Evolutionary conservation across 2,888 invertebrate genomes (phyloP).

Genomic region (Eristalis tenax): DNA sequence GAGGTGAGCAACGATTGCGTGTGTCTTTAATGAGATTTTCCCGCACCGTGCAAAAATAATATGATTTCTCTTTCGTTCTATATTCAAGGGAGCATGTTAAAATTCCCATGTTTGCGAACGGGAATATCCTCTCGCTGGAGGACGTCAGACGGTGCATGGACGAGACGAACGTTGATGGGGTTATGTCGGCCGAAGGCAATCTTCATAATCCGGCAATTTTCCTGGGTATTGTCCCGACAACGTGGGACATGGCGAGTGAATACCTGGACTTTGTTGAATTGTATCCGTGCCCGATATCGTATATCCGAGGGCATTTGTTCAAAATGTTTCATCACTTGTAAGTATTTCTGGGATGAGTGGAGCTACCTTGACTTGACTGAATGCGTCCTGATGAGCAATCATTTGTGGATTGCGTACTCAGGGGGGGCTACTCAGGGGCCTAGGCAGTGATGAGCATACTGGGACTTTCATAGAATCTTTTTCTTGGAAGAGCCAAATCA

Average conservation of each 20-base stretch:
- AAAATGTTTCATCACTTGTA: conserved; percentile 97
- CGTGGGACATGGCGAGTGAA: conserved; percentile 94
- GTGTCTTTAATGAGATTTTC: conserved; percentile 55
- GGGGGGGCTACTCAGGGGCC: too few species aligned
- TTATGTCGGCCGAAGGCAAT: conserved; percentile 97
- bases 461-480: too few species aligned
- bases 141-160: conserved; percentile 93
- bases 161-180: conserved; percentile 92
- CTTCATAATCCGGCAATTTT: conserved; percentile 98
- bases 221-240: conserved; percentile 88
- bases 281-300: conserved; percentile 94
- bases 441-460: too few species aligned
- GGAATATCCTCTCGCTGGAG: conserved; percentile 95
- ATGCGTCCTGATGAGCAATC: neutral
- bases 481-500: too few species aligned
- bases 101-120: conserved; percentile 98
- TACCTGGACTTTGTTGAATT: conserved; percentile 91
- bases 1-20: conserved; percentile 83
- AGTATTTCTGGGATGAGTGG: conserved; percentile 77
- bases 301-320: conserved; percentile 96
- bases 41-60: neutral
- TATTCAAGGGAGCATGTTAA: conserved; percentile 87
- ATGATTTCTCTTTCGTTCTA: conserved; percentile 10
- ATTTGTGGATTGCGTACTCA: neutral
- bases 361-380: neutral